Base-by-base conservation (phyloP, 2,113 vertebrate species). In the Procavia capensis region DNA sequence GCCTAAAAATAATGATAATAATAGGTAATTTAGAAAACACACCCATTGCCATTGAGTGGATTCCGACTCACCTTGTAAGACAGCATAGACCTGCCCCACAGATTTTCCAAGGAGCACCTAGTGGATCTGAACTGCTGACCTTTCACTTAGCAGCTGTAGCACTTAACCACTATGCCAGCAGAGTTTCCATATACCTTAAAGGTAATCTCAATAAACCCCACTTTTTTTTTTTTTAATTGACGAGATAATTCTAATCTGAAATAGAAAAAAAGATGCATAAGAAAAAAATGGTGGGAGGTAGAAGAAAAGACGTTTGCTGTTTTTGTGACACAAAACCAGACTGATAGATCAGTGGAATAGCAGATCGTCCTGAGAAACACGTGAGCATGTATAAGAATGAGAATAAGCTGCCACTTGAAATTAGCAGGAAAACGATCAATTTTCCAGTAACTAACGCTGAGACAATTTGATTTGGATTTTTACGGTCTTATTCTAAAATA, bases 401-500 rank as follows among this genome's bases (percentile, higher is more conserved):
- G 17, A 57, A 88, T 85, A 88, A 88, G 57, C 54, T 64, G 47
- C 20, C 79, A 64, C 41, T 92, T 89, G 57, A 22, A 88, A 68
- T 74, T 70, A 74, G n/a, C 22, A 68, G 45, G 47, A 31, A 82
- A 68, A 90, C 54, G 68, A 81, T 86, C 79, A n/a, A 29, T 66
- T 50, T 89, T 82, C 34, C 61, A 91, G 25, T 61, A 82, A 76
- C n/a, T 61, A 20, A 24, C 22, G 1, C 63, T 59, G 43, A 66
- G 61, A 78, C 29, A 78, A 84, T 81, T 87, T 81, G 63, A 85
- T 87, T 78, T 94, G 39, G 41, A 78, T 72, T 54, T 43, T 64
- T 66, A 85, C 13, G 34, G 34, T 91, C 79, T 78, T 47, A 54
- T 88, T 93, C 83, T n/a, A 88, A 88, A 91, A 78, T 74, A 78